phyloP scores from a whole-genome alignment of 2,113 vertebrate species.

The Ellobius talpinus region DNA sequence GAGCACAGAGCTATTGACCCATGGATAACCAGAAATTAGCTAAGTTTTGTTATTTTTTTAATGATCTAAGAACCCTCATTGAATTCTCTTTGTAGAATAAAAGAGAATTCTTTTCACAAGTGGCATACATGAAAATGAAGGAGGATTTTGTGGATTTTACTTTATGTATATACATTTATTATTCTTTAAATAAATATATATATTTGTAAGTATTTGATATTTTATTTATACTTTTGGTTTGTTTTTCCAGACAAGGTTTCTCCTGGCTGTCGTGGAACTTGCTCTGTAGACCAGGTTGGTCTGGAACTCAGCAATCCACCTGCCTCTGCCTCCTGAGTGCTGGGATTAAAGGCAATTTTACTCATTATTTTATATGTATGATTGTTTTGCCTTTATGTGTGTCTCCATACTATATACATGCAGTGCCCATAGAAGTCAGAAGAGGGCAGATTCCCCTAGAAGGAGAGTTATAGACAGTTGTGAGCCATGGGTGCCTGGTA shows the following conservation, averaged over 20 bases:
- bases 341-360: background rate
- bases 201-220: background rate
- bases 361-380: background rate
- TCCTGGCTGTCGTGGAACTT: background rate
- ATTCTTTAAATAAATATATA: background rate
- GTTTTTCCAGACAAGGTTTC: background rate
- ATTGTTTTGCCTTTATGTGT: background rate
- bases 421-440: background rate
- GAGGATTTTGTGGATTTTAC: background rate
- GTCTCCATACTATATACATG: background rate
- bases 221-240: background rate
- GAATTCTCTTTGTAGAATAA: slow-evolving; percentile 9
- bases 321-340: background rate
- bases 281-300: background rate
- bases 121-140: background rate
- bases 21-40: background rate
- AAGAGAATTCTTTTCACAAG: slow-evolving; percentile 16
- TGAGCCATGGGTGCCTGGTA: background rate
- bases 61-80: background rate
- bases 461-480: background rate
- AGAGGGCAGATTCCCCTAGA: background rate
- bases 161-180: background rate
- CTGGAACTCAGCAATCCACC: background rate
- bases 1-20: background rate
- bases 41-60: background rate